Evolutionary conservation across 2,113 vertebrate species (phyloP).

Genomic region (Fulica atra): DNA sequence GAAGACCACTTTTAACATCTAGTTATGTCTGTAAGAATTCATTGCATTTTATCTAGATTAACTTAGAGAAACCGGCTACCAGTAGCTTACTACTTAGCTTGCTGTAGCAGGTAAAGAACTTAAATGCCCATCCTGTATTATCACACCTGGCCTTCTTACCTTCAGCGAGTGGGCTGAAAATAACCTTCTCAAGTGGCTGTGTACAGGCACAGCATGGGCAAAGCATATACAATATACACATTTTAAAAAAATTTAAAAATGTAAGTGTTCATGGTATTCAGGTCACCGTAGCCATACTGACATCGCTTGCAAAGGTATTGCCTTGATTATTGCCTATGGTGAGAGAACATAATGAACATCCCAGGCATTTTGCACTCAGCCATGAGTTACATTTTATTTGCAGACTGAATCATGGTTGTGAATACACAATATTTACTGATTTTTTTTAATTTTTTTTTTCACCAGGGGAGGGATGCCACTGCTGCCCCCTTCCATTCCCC

Average conservation of each 20-base stretch:
- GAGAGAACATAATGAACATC: background rate
- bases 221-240: accelerated
- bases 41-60: background rate
- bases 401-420: accelerated
- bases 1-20: background rate
- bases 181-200: background rate
- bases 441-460: background rate
- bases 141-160: no score
- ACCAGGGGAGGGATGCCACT: accelerated
- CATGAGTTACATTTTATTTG: background rate
- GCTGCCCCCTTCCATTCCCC: accelerated
- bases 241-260: background rate
- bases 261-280: background rate
- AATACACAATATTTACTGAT: accelerated
- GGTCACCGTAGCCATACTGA: accelerated
- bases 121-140: background rate
- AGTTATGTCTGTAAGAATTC: background rate
- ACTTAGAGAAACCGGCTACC: background rate
- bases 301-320: background rate
- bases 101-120: background rate
- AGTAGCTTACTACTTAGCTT: background rate
- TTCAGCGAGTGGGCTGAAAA: background rate
- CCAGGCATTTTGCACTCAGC: background rate
- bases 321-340: background rate
- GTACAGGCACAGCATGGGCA: background rate